A percentile compares a stretch with the other conserved stretches of the same genome.
Evolutionary conservation across 2,888 invertebrate genomes (phyloP).

Genomic region (Napeogenes sylphis): DNA sequence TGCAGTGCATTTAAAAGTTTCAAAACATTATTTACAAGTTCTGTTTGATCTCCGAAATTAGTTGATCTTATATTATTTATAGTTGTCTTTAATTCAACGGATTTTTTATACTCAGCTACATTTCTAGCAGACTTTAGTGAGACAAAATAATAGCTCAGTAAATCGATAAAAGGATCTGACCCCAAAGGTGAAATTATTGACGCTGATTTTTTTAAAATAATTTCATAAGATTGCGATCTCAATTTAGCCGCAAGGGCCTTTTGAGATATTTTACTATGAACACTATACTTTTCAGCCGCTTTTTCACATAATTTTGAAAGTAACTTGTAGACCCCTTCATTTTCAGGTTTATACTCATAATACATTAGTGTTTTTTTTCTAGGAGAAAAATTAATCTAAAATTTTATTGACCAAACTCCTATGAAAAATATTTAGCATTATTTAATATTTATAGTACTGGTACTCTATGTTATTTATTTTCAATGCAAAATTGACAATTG

Average conservation of each 20-base stretch:
- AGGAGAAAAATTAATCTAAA: background rate
- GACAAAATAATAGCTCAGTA: constrained; percentile 58
- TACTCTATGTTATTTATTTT: no score
- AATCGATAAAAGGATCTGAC: constrained; percentile 56
- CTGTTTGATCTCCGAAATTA: constrained; percentile 51
- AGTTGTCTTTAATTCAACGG: constrained; percentile 53
- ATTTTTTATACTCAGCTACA: constrained; percentile 58
- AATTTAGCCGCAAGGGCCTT: constrained; percentile 53
- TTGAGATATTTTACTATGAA: constrained; percentile 50
- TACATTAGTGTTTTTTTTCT: constrained; percentile 2
- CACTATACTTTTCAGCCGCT: constrained; percentile 53
- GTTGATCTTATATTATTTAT: constrained; percentile 48
- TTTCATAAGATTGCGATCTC: constrained; percentile 63
- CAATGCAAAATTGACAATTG: no score
- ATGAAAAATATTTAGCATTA: no score
- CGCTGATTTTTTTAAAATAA: constrained; percentile 60
- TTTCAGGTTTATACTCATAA: constrained; percentile 21
- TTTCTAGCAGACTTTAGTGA: constrained; percentile 57
- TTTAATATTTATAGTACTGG: no score
- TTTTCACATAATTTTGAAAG: constrained; percentile 61
- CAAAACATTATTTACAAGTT: constrained; percentile 48
- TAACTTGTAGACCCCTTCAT: constrained; percentile 60
- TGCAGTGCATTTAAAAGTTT: constrained; percentile 53
- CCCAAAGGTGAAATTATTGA: constrained; percentile 41
- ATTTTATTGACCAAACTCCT: background rate